These are phyloP conservation scores for Acrobasis repandana DNA, from an alignment of 2,888 invertebrate genomes.

Conservation along the genomic window DNA sequence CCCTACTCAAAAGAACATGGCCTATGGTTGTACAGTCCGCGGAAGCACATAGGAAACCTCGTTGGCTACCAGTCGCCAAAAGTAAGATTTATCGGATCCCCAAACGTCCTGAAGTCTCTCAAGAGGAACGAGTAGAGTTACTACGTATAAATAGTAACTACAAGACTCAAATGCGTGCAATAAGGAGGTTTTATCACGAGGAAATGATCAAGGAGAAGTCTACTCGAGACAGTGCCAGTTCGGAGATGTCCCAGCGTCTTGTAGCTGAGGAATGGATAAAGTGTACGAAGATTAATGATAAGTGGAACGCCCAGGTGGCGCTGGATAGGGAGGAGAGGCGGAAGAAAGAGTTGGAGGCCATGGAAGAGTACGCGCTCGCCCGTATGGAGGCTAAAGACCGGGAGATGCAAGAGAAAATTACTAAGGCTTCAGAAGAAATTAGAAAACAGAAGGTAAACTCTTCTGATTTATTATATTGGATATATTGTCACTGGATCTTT, in stretches of 20 bases:
- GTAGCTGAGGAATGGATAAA: slow-evolving; percentile 85
- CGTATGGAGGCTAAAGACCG: slow-evolving; percentile 65
- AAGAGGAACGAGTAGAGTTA: slow-evolving; percentile 86
- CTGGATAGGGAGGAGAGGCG: slow-evolving; percentile 83
- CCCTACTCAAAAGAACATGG: slow-evolving; percentile 55
- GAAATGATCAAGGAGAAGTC: slow-evolving; percentile 79
- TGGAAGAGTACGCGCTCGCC: slow-evolving; percentile 72
- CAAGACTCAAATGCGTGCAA: slow-evolving; percentile 83
- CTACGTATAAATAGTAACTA: slow-evolving; percentile 87
- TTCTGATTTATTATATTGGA: neutral
- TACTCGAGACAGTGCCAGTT: slow-evolving; percentile 76
- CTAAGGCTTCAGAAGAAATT: slow-evolving; percentile 78
- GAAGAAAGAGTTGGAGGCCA: slow-evolving; percentile 68
- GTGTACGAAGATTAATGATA: slow-evolving; percentile 84
- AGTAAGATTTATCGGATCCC: slow-evolving; percentile 89
- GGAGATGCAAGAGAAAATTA: slow-evolving; percentile 53
- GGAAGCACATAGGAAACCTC: slow-evolving; percentile 86
- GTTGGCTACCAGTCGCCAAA: slow-evolving; percentile 91
- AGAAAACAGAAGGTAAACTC: slow-evolving; percentile 58
- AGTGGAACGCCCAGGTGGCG: slow-evolving; percentile 87
- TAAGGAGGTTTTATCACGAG: slow-evolving; percentile 77
- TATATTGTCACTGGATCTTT: too few species aligned
- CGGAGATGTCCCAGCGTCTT: slow-evolving; percentile 78
- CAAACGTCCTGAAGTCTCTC: slow-evolving; percentile 79
- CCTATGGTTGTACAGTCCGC: slow-evolving; percentile 64